Evolutionary conservation across 2,888 invertebrate species (phyloP), one percentile per base, ranked within the genome.

Genomic region (Agrochola macilenta): DNA sequence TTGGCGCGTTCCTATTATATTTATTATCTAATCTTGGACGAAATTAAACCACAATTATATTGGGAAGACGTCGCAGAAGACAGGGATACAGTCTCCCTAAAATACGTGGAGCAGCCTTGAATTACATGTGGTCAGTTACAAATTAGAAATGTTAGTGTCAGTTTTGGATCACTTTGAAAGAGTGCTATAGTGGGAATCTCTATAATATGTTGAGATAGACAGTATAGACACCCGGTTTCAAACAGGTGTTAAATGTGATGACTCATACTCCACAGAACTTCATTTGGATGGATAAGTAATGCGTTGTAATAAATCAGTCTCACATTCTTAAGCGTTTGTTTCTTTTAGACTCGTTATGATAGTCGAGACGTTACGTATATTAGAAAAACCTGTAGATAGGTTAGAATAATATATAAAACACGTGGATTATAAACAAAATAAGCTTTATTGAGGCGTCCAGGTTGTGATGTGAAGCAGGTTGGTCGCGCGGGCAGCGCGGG

Each of bases 381-480:
- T 60, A 61, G 64, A 49, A 73, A 52, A 69, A 43, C 49, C 65
- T 65, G 49, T 68, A 14, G 46, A 46, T 46, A 63, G 39, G 58
- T 82, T 74, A 79, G 61, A 69, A 69, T 69, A 79, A 75, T 83
- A 79, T 54, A 57, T 80, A 76, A 78, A 81, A 70, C 63, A 82
- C 69, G 65, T 74, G 66, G 60, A 87, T 84, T 82, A 88, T 85
- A 88, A 88, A 88, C 88, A 88, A 82, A 78, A 77, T 82, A 81
- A 74, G 78, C 73, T 88, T 88, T 83, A 88, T 87, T 87, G 85
- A 82, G 75, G 69, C 75, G 75, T 83, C 77, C 79, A 79, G 81
- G 74, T 82, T 78, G 82, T 88, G 82, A 87, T 82, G 82, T 77
- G 81, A 88, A 88, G 76, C 85, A 83, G 75, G 69, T 77, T 49